These are phyloP conservation scores for Nicator chloris DNA, from an alignment of 2,113 vertebrate genomes.

Conservation along the genomic window DNA sequence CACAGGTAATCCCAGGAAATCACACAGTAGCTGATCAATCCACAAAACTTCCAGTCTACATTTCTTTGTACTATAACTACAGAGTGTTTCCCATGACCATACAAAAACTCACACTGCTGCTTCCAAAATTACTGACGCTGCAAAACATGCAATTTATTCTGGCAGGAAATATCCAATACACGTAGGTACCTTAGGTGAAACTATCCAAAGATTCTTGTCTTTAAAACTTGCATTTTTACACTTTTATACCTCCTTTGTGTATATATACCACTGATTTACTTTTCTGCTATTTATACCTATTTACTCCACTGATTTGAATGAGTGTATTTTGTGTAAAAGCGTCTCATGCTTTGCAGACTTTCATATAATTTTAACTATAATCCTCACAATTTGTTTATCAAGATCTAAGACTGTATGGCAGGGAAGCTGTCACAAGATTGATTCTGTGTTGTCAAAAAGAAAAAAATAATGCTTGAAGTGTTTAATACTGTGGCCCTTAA, in stretches of 20 bases:
- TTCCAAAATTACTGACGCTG: not conserved
- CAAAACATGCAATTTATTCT: not conserved
- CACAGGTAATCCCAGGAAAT: not conserved
- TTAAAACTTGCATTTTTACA: not conserved
- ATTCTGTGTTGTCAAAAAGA: conserved; percentile 1
- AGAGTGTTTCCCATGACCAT: not conserved
- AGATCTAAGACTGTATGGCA: not conserved
- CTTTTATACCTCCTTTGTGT: not conserved
- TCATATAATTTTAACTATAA: not conserved
- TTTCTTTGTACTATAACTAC: not conserved
- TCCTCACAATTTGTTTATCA: not conserved
- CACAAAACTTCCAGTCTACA: not conserved
- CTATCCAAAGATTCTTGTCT: not conserved
- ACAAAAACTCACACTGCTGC: not conserved
- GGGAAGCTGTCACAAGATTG: not conserved
- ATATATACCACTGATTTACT: not conserved
- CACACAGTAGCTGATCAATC: not conserved
- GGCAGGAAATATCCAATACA: not conserved
- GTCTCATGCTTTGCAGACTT: not conserved
- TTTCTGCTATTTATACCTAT: not conserved
- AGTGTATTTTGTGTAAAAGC: not conserved
- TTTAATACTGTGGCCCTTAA: conserved; percentile 14
- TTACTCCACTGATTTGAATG: not conserved
- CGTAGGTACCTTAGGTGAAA: not conserved
- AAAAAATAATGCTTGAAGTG: not conserved